phyloP scores from a whole-genome alignment of 1,140 invertebrate species.

The Diploscapter pachys region DNA sequence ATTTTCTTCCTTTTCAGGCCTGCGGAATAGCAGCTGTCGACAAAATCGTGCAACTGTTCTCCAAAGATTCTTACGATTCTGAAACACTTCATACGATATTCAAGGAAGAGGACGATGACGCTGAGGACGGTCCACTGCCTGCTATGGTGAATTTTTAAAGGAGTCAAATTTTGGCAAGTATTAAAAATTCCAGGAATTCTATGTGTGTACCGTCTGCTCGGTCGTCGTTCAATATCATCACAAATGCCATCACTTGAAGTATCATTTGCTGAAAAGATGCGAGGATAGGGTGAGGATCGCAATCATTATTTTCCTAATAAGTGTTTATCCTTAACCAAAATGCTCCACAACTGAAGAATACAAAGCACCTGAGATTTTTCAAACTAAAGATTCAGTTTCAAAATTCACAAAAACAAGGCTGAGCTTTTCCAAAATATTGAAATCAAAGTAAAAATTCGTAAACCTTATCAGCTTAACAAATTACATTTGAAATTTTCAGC shows the following conservation, averaged over 20 bases:
- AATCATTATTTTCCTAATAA: no score
- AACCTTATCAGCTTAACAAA: not conserved
- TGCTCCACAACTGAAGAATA: no score
- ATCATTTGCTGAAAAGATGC: conserved; percentile 24
- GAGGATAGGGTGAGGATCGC: conserved; percentile 34
- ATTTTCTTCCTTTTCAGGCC: conserved; percentile 11
- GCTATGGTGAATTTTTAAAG: conserved; percentile 15
- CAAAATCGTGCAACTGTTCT: conserved; percentile 26
- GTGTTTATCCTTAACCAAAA: no score
- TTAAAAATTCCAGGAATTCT: conserved; percentile 27
- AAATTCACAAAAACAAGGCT: no score
- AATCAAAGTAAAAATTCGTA: not conserved
- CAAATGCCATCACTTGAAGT: conserved; percentile 35
- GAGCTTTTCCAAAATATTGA: not conserved
- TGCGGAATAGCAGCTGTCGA: conserved; percentile 11
- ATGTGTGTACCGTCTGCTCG: conserved; percentile 25
- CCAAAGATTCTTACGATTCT: conserved; percentile 29
- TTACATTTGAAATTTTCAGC: not conserved
- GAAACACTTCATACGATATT: conserved; percentile 20
- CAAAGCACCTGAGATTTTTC: no score
- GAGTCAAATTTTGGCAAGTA: not conserved
- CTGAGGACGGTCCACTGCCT: conserved; percentile 18
- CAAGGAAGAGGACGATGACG: conserved; percentile 6
- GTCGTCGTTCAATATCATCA: conserved; percentile 26
- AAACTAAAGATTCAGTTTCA: no score